Percentiles rank a stretch among this genome's conserved stretches.
Conservation (phyloP, 2,113 vertebrate genomes). For the Seriola quinqueradiata region DNA sequence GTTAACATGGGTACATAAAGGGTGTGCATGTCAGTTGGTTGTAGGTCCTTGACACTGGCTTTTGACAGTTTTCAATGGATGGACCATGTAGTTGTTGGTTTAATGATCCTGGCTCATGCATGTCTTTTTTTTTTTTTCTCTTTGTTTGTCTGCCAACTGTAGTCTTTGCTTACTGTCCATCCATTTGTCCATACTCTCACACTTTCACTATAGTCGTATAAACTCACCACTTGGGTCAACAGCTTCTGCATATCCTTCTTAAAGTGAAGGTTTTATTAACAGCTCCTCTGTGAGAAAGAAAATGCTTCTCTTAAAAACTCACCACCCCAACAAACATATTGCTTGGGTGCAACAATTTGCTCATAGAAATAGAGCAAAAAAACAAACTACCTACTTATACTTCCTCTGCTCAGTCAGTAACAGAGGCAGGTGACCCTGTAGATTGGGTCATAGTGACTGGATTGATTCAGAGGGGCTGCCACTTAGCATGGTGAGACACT, state of each 20-base stretch:
- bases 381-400: too few species aligned
- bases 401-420: constrained; percentile 17
- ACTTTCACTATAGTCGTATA: background rate
- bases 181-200: background rate
- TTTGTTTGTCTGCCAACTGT: background rate
- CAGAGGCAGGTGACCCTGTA: constrained; percentile 26
- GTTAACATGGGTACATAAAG: constrained; percentile 1
- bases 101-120: background rate
- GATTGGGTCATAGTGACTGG: constrained; percentile 52
- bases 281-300: background rate
- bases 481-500: constrained; percentile 59
- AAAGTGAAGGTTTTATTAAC: background rate
- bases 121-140: background rate
- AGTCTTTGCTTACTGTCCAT: background rate
- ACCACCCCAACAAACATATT: background rate
- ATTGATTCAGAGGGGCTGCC: constrained; percentile 66
- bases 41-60: background rate
- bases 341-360: background rate
- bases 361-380: background rate
- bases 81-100: background rate
- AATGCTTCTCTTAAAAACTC: background rate
- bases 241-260: background rate
- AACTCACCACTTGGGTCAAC: background rate
- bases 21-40: background rate
- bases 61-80: constrained; percentile 5